Base-by-base conservation (phyloP, 2,113 vertebrate genomes). In the Jaculus jaculus region DNA sequence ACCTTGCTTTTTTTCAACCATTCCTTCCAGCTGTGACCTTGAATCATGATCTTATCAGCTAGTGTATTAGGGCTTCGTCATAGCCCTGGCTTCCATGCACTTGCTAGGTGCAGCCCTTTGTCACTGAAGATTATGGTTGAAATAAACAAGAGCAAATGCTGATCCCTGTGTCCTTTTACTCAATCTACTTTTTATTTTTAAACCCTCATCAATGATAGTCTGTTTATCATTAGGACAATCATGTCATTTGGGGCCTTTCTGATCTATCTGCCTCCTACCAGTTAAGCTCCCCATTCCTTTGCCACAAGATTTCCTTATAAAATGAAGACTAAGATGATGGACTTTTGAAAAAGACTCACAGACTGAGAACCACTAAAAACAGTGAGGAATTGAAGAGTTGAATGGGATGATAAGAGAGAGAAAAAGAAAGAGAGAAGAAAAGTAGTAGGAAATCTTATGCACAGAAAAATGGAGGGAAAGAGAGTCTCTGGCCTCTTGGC, bases 1-100 rank as follows among this genome's bases (percentile, higher is more conserved):
- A 79, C 42, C 58, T 93, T 90, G 7, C 51, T 92, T 91, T 81
- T 81, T 93, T 90, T 84, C 39, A 77, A 84, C 23, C 10, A 81
- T 26, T 94, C 26, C 47, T 68, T 81, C 60, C n/a, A 60, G 84
- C 20, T 90, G 71, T 84, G 58, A 69, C 83, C 32, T 84, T 87
- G 78, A 82, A 28, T 87, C 32, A 21, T 54, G 18, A 89, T 85
- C 83, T 30, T 86, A n/a, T 63, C 23, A 65, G 34, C n/a, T 87
- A 39, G 5, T 32, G 47, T 69, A 26, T n/a, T 63, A n/a, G 1
- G 75, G 65, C 30, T 83, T 81, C 23, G 13, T 61, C 16, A 18
- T 9, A 63, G 30, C 73, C 88, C 82, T 88, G n/a, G 9, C 18
- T 10, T 63, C 75, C 60, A 83, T 37, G 54, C 18, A 83, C 60